A percentile compares a stretch with the other conserved stretches of the same genome.
Evolutionary conservation across 2,113 vertebrate species (phyloP).

Genomic region (Ciconia stormi): DNA sequence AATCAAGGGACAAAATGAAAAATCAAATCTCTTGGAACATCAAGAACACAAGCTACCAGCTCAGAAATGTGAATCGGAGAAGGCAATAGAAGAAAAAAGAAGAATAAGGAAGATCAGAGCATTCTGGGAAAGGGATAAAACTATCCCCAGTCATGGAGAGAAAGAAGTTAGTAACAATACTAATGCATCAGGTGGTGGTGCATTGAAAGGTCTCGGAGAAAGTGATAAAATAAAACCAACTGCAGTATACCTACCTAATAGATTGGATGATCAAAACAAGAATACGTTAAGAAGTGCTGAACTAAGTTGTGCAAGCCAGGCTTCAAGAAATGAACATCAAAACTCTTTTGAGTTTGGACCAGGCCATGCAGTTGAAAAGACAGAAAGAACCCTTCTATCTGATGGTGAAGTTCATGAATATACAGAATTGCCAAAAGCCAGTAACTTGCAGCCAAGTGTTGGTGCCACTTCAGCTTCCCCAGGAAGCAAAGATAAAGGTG

Average conservation of each 20-base stretch:
- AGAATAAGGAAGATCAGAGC: constrained; percentile 85
- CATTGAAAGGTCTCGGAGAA: background rate
- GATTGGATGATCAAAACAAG: background rate
- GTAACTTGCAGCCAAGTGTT: constrained; percentile 46
- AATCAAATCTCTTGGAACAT: background rate
- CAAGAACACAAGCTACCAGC: background rate
- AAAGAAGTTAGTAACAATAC: background rate
- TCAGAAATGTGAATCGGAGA: background rate
- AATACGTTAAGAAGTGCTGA: constrained; percentile 29
- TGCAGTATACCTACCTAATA: background rate
- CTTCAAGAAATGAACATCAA: background rate
- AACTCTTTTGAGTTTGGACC: background rate
- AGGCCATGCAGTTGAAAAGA: background rate
- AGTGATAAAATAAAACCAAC: background rate
- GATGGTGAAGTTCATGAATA: background rate
- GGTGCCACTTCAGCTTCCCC: constrained; percentile 67
- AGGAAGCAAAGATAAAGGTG: constrained; percentile 54
- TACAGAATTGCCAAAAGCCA: background rate
- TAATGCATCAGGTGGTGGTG: background rate
- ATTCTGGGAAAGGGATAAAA: constrained; percentile 87
- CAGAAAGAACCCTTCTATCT: background rate
- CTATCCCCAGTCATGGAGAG: background rate
- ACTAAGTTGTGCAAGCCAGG: background rate
- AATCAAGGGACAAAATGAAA: background rate
- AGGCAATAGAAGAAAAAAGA: constrained; percentile 45